Base-by-base conservation (phyloP, 2,113 vertebrate genomes). In the Azemiops feae region DNA sequence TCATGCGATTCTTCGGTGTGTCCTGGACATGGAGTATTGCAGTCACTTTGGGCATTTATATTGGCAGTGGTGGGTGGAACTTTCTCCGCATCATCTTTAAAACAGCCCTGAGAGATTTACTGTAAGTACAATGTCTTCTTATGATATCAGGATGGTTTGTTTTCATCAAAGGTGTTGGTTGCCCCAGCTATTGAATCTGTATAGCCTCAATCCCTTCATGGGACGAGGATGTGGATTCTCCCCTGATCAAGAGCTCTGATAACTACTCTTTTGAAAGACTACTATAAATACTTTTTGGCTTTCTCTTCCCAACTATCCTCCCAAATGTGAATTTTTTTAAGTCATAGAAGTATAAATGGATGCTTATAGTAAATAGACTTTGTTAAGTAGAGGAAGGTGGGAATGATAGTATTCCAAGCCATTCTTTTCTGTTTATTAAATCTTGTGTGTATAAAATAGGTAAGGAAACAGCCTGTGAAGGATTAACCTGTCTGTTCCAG, bases 21-120 rank as follows among this genome's bases (percentile, higher is more conserved):
- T 98, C 98, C 90, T 99, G 99, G 99, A 94, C 97, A 93, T 99
- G 98, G 99, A 98, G 98, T 92, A 34, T 98, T 54, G 98, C 97
- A 43, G 98, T 98, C 1, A 97, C 98, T 43, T 93, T 99, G 25
- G 97, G 98, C 4, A 93, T 99, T 34, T 99, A 98, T 96, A 96
- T 99, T 89, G 98, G 98, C 53, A 96, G 98, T 3, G 98, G 98
- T 5, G 98, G 98, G 45, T 99, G 99, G 99, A 98, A 97, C 57
- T 98, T 98, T 96, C 97, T 99, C 94, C 98, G 99, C 92, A 97
- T 99, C 20, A 96, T 98, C 91, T 97, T 96, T 50, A 96, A 97
- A 93, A 99, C 99, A 0, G 98, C 98, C 30, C 98, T 97, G 93
- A 96, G 99, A 94, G 99, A 99, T 93, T 90, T 99, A 74, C 98